A percentile compares a stretch with the other conserved stretches of the same genome.
These are phyloP conservation scores for Synanthedon formicaeformis DNA, from an alignment of 2,888 invertebrate species.

Conservation along the genomic window DNA sequence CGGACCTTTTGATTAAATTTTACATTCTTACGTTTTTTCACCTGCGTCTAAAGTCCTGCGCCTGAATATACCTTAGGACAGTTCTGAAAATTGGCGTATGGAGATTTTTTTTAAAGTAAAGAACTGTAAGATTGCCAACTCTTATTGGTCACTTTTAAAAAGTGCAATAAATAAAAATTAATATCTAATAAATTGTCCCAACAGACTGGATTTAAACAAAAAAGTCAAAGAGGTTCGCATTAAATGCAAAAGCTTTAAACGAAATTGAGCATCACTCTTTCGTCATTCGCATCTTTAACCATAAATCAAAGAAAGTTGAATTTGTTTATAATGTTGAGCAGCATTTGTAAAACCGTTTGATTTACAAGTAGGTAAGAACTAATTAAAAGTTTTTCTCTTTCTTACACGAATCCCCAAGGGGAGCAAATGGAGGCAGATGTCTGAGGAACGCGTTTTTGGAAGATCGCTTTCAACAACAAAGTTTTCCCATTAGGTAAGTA, in stretches of 20 bases:
- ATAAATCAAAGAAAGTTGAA: conserved; percentile 5
- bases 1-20: no score
- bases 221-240: no score
- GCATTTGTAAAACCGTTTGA: conserved; percentile 2
- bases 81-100: no score
- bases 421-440: conserved; percentile 11
- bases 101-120: no score
- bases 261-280: not conserved
- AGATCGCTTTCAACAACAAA: conserved; percentile 14
- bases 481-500: conserved; percentile 14
- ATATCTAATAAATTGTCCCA: no score
- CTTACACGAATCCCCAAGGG: conserved; percentile 1
- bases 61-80: no score
- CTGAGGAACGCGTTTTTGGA: conserved; percentile 13
- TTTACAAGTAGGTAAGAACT: conserved; percentile 16
- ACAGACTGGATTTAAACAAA: no score
- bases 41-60: no score
- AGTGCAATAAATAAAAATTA: no score
- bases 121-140: no score
- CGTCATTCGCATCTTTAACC: not conserved
- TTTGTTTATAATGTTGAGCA: conserved; percentile 1
- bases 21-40: no score
- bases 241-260: not conserved
- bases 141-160: no score
- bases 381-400: conserved; percentile 20